These are phyloP conservation scores for Onychomys torridus DNA, from an alignment of 2,797 vertebrate genomes.

Conservation along the genomic window DNA sequence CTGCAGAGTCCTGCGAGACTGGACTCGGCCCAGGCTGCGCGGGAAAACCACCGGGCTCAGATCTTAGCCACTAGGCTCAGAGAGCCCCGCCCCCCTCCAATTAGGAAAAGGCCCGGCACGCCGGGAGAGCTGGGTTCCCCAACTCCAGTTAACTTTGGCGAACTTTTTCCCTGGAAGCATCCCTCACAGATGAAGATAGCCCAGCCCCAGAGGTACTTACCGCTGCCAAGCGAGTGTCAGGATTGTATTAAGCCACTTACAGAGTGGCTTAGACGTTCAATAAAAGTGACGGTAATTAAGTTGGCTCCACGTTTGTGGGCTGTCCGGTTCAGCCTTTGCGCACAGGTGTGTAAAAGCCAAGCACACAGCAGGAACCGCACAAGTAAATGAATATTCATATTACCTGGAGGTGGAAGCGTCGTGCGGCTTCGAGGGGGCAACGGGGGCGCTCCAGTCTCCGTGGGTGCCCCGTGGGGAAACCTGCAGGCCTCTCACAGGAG, in stretches of 20 bases:
- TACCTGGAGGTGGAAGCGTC: neutral
- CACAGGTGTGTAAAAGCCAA: conserved; percentile 37
- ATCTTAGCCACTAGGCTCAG: neutral
- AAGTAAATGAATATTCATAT: conserved; percentile 49
- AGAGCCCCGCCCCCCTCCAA: conserved; percentile 26
- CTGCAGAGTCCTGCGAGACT: neutral
- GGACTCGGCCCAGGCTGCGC: neutral
- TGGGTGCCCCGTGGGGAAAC: neutral
- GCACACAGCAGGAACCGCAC: neutral
- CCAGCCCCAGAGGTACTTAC: neutral
- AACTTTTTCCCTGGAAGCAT: conserved; percentile 53
- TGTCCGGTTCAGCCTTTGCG: neutral
- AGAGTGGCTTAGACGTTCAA: neutral
- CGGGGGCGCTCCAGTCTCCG: neutral
- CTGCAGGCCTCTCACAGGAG: neutral
- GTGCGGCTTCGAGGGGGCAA: neutral
- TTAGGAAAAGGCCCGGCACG: neutral
- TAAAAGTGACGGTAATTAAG: conserved; percentile 48
- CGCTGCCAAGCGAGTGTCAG: conserved; percentile 11
- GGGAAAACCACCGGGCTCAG: neutral
- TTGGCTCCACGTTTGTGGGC: conserved; percentile 21
- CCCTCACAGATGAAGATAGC: neutral
- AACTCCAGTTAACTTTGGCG: neutral
- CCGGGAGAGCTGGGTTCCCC: neutral
- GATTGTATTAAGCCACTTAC: conserved; percentile 12